phyloP scores from a whole-genome alignment of 2,888 invertebrate genomes.

The Aplocera efformata region DNA sequence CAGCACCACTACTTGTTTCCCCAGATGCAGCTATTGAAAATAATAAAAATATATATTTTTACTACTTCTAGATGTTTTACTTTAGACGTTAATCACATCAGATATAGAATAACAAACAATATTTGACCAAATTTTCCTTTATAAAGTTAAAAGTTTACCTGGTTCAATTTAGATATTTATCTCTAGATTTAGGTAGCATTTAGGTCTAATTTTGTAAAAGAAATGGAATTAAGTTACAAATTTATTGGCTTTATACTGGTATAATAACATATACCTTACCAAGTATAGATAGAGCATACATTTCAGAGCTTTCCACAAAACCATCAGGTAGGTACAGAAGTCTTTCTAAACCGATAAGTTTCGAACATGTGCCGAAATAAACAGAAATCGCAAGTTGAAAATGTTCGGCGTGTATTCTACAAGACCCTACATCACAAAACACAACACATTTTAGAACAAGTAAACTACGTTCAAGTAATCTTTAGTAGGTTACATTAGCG shows the following conservation, averaged over 20 bases:
- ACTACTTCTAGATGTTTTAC: too few relatives aligned
- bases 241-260: too few relatives aligned
- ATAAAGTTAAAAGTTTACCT: too few relatives aligned
- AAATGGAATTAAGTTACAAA: too few relatives aligned
- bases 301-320: constrained; percentile 7
- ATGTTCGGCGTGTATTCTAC: constrained; percentile 10
- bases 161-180: too few relatives aligned
- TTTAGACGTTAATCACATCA: not conserved
- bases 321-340: constrained; percentile 6
- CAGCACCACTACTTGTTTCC: constrained; percentile 72
- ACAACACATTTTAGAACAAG: constrained; percentile 24
- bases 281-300: constrained; percentile 10
- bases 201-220: too few relatives aligned
- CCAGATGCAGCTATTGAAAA: constrained; percentile 67
- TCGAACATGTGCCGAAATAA: not conserved
- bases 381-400: constrained; percentile 3
- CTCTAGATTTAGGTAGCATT: too few relatives aligned
- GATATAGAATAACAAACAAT: not conserved
- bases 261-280: constrained; percentile 12
- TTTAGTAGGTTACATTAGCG: constrained; percentile 8
- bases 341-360: constrained; percentile 1
- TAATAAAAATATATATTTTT: too few relatives aligned
- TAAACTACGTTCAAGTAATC: constrained; percentile 12
- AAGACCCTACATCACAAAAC: constrained; percentile 21
- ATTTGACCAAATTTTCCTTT: too few relatives aligned